Conservation (phyloP, 2,888 invertebrate species). For the Bruchidius siliquastri region DNA sequence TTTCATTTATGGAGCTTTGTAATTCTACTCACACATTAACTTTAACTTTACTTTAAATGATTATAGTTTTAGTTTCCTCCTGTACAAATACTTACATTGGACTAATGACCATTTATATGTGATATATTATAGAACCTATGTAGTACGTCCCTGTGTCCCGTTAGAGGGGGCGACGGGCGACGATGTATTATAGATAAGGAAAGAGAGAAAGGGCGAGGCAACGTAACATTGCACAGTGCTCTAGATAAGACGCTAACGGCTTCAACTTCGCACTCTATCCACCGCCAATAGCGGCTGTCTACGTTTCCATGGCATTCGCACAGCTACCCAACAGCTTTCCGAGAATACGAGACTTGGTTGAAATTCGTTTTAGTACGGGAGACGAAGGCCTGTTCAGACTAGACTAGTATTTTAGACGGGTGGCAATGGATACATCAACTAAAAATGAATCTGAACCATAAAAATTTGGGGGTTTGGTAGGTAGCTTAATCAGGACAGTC, state of each 20-base stretch:
- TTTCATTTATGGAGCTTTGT: too few species aligned
- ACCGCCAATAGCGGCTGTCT: neutral
- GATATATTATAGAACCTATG: too few species aligned
- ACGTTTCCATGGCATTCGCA: neutral
- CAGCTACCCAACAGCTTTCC: neutral
- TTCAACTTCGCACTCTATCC: slow-evolving; percentile 56
- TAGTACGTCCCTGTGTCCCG: slow-evolving; percentile 24
- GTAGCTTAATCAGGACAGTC: too few species aligned
- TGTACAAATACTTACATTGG: neutral
- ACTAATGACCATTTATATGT: neutral
- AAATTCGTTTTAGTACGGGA: neutral
- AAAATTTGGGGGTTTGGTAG: too few species aligned
- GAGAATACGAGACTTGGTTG: neutral
- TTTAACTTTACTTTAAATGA: too few species aligned
- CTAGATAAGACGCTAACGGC: slow-evolving; percentile 53
- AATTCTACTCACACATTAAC: too few species aligned
- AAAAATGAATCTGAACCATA: too few species aligned
- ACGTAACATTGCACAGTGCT: slow-evolving; percentile 14
- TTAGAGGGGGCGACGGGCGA: slow-evolving; percentile 8
- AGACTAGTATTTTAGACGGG: too few species aligned
- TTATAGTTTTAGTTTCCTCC: too few species aligned
- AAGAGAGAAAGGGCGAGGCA: slow-evolving; percentile 48
- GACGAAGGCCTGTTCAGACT: too few species aligned
- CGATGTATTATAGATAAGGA: slow-evolving; percentile 47
- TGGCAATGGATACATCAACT: too few species aligned